These are phyloP conservation scores for Lamprotornis superbus DNA, from an alignment of 2,113 vertebrate genomes.

Conservation along the genomic window DNA sequence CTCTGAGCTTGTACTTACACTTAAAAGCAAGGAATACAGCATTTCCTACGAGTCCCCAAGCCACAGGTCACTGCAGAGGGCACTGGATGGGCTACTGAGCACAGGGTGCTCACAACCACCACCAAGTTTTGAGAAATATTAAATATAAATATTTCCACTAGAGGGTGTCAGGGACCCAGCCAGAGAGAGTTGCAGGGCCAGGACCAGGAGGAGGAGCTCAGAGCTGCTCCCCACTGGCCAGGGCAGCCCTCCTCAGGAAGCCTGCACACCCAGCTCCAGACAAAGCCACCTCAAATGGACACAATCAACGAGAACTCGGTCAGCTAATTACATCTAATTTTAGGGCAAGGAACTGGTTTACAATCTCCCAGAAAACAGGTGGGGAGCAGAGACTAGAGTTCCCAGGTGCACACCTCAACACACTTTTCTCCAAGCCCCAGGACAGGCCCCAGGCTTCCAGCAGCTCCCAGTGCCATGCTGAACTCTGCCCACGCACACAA, in stretches of 20 bases:
- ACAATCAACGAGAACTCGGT: rapidly evolving
- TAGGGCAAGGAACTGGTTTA: neutral
- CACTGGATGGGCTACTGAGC: neutral
- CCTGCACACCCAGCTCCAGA: neutral
- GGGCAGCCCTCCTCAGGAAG: neutral
- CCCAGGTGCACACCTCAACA: neutral
- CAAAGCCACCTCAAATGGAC: neutral
- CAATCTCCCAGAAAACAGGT: neutral
- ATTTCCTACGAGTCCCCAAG: neutral
- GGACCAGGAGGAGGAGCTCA: neutral
- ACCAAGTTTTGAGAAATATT: neutral
- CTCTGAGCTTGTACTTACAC: neutral
- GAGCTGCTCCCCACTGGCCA: neutral
- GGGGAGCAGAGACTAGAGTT: neutral
- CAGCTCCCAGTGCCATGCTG: neutral
- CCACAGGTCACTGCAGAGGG: neutral
- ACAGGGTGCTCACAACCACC: neutral
- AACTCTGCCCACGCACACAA: rapidly evolving
- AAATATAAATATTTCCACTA: conserved; percentile 24
- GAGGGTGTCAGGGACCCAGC: conserved; percentile 43
- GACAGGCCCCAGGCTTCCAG: neutral
- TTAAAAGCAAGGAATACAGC: neutral
- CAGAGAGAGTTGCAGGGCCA: neutral
- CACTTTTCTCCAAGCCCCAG: neutral
- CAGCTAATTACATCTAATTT: neutral